Evolutionary conservation across 2,797 vertebrate species (phyloP).

Genomic region (Chaenodraco wilsoni): DNA sequence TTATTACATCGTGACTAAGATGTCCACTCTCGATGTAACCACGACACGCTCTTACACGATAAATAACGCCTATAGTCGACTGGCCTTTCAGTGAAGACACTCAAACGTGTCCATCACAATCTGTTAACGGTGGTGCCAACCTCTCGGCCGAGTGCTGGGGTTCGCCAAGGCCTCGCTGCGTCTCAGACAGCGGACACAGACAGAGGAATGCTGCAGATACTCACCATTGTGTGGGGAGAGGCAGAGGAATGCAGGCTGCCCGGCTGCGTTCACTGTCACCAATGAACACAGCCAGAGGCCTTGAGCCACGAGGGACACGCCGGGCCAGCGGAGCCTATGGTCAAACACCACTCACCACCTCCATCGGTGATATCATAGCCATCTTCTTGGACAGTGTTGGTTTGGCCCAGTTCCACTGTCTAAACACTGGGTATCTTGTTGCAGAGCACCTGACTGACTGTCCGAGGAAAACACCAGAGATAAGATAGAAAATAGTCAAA

Average conservation of each 20-base stretch:
- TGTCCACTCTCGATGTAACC: background rate
- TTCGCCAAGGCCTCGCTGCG: conserved; percentile 66
- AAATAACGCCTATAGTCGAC: background rate
- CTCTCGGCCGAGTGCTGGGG: conserved; percentile 40
- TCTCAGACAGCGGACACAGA: conserved; percentile 80
- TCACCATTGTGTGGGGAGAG: conserved; percentile 79
- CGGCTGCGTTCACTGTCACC: conserved; percentile 73
- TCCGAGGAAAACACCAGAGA: conserved; percentile 40
- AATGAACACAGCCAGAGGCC: conserved; percentile 79
- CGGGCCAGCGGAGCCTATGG: conserved; percentile 46
- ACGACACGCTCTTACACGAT: background rate
- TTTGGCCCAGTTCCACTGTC: conserved; percentile 41
- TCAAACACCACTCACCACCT: conserved; percentile 44
- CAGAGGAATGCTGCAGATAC: conserved; percentile 82
- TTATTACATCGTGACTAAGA: conserved; percentile 2
- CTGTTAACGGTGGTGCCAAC: conserved; percentile 36
- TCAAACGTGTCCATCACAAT: conserved; percentile 27
- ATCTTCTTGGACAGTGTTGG: conserved; percentile 31
- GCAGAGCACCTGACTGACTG: conserved; percentile 31
- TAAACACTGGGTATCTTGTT: conserved; percentile 35
- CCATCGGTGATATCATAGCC: conserved; percentile 57
- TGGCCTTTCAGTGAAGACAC: conserved; percentile 20
- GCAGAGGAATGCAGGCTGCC: conserved; percentile 81
- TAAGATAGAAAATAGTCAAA: conserved; percentile 47
- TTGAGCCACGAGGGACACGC: conserved; percentile 57